Conservation (phyloP, 2,113 vertebrate genomes). For the Semnornis frantzii region DNA sequence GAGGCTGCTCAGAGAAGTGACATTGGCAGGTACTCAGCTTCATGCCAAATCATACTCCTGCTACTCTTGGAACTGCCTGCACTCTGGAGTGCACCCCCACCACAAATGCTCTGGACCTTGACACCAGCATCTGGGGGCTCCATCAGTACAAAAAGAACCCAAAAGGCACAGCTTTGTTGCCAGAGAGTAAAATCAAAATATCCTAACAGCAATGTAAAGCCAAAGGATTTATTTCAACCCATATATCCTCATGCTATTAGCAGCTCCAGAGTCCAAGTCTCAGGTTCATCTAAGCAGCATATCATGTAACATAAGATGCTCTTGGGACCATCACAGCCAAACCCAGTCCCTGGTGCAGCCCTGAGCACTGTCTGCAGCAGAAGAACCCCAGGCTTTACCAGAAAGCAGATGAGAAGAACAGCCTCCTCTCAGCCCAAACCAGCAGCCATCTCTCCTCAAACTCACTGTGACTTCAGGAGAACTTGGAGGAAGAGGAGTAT, state of each 20-base stretch:
- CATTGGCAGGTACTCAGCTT: constrained; percentile 4
- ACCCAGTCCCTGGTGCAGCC: not conserved
- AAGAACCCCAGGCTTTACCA: not conserved
- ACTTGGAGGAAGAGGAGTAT: not conserved
- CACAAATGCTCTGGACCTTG: not conserved
- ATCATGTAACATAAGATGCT: fast-evolving
- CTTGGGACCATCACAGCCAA: not conserved
- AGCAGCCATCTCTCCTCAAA: not conserved
- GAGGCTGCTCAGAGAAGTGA: constrained; percentile 1
- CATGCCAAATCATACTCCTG: constrained; percentile 3
- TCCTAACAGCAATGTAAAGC: not conserved
- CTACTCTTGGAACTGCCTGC: constrained; percentile 9
- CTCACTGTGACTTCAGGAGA: not conserved
- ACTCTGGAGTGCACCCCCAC: not conserved
- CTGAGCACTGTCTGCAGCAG: not conserved
- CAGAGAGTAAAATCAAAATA: not conserved
- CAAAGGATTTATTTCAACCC: not conserved
- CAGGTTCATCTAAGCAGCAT: fast-evolving
- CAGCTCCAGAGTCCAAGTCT: not conserved
- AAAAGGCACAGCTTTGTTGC: not conserved
- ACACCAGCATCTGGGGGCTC: not conserved
- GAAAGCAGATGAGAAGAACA: not conserved
- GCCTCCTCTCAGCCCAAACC: not conserved
- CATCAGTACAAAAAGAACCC: not conserved
- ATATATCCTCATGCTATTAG: not conserved